These are phyloP conservation scores for Spodoptera littoralis DNA, from an alignment of 2,888 invertebrate species.

Conservation along the genomic window DNA sequence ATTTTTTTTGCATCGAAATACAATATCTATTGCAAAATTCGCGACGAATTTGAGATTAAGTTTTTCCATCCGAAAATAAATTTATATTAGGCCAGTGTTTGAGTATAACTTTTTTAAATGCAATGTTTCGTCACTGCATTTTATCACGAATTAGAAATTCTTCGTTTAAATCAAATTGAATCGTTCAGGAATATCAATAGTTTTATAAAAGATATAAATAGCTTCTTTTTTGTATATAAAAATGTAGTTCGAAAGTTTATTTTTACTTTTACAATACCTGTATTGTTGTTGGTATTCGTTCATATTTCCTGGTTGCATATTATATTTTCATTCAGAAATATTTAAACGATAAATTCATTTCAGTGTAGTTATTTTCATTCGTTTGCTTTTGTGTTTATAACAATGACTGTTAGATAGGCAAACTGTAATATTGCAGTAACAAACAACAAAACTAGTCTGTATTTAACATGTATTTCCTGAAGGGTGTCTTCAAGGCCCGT, in stretches of 20 bases:
- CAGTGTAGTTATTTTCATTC: too few relatives aligned
- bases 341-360: too few relatives aligned
- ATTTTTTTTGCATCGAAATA: slow-evolving; percentile 66
- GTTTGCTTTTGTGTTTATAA: too few relatives aligned
- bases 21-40: slow-evolving; percentile 64
- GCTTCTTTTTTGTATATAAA: slow-evolving; percentile 11
- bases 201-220: slow-evolving; percentile 32
- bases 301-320: too few relatives aligned
- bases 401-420: too few relatives aligned
- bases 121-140: slow-evolving; percentile 44
- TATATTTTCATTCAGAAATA: too few relatives aligned
- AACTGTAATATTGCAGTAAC: too few relatives aligned
- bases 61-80: slow-evolving; percentile 53
- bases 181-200: slow-evolving; percentile 33
- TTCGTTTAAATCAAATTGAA: slow-evolving; percentile 19
- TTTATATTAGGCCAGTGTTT: slow-evolving; percentile 54
- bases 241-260: slow-evolving; percentile 37
- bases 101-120: slow-evolving; percentile 38
- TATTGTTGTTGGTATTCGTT: background rate
- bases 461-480: too few relatives aligned
- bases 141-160: slow-evolving; percentile 48
- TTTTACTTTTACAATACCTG: slow-evolving; percentile 3
- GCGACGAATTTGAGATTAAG: slow-evolving; percentile 55
- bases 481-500: too few relatives aligned
- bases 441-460: too few relatives aligned